A percentile compares a stretch with the other conserved stretches of the same genome.
These are phyloP conservation scores for Saccostrea cuccullata DNA, from an alignment of 1,140 invertebrate species.

Conservation along the genomic window DNA sequence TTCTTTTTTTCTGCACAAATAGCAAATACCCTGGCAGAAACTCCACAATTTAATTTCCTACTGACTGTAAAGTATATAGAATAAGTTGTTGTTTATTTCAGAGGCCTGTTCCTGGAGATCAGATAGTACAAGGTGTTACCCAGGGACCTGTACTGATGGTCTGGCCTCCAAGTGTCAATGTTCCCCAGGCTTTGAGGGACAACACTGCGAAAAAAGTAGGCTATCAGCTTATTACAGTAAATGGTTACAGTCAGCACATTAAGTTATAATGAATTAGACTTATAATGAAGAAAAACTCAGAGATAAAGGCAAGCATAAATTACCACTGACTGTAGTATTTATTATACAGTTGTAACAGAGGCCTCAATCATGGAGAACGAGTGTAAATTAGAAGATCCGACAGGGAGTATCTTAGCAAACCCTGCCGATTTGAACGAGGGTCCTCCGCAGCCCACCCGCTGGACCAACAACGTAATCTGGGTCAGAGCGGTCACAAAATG, in stretches of 20 bases:
- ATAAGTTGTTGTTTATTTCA: conserved; percentile 42
- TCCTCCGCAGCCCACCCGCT: conserved; percentile 10
- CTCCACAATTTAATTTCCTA: too few species aligned
- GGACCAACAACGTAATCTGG: conserved; percentile 40
- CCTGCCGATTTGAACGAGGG: conserved; percentile 16
- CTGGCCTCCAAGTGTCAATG: conserved; percentile 52
- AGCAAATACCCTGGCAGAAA: too few species aligned
- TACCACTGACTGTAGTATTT: background rate
- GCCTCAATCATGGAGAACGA: conserved; percentile 36
- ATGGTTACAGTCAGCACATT: background rate
- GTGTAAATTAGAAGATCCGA: conserved; percentile 24
- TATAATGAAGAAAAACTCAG: background rate
- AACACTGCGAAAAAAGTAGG: conserved; percentile 59
- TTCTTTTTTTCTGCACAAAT: too few species aligned
- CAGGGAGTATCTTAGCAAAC: conserved; percentile 7
- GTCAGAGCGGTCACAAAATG: background rate
- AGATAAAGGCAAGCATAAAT: background rate
- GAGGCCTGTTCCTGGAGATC: conserved; percentile 64
- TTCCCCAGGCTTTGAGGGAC: conserved; percentile 55
- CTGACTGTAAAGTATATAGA: too few species aligned
- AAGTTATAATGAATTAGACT: background rate
- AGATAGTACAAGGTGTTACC: conserved; percentile 60
- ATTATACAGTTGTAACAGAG: conserved; percentile 6
- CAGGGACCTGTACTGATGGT: conserved; percentile 55
- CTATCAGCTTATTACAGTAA: background rate